phyloP scores from a whole-genome alignment of 2,113 vertebrate genomes.

The Nymphicus hollandicus region DNA sequence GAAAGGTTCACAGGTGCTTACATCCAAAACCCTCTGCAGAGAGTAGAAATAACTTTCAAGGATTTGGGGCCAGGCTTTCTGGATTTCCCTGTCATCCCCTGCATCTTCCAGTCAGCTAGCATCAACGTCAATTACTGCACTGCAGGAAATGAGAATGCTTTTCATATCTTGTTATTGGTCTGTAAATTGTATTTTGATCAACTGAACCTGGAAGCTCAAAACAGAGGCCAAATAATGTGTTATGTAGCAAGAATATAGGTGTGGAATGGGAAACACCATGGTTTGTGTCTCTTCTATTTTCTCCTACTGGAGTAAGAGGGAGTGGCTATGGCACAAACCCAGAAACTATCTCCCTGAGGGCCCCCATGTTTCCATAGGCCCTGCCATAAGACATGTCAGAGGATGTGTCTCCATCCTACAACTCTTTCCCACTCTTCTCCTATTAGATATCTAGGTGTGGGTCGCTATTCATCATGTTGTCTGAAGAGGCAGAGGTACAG shows the following conservation, averaged over 20 bases:
- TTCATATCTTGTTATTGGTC: neutral
- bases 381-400: rapidly evolving
- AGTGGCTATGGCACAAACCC: neutral
- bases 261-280: neutral
- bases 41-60: neutral
- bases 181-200: neutral
- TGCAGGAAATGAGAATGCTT: neutral
- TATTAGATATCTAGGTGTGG: rapidly evolving
- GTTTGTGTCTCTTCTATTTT: neutral
- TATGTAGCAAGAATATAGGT: neutral
- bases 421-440: neutral
- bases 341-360: neutral
- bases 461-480: neutral
- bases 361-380: rapidly evolving
- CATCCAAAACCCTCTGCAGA: neutral
- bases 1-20: neutral
- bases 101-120: neutral
- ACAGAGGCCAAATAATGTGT: neutral
- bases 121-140: neutral
- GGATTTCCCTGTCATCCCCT: neutral
- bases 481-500: neutral
- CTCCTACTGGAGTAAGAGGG: neutral
- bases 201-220: neutral
- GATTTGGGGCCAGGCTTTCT: neutral
- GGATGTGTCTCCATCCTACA: neutral